Evolutionary conservation across 2,797 vertebrate species (phyloP).

Genomic region (Muscicapa striata): DNA sequence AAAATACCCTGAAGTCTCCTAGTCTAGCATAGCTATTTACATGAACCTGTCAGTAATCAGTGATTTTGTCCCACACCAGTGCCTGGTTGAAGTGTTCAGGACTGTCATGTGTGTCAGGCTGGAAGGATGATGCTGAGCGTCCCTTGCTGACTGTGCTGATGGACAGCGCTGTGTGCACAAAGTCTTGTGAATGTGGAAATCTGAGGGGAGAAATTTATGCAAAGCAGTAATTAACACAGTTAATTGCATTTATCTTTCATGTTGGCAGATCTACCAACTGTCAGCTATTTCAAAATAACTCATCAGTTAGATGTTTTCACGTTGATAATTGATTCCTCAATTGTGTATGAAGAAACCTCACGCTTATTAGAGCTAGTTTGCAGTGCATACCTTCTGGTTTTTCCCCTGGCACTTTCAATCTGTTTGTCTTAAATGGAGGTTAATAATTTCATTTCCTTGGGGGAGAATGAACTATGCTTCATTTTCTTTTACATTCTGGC

Average conservation of each 20-base stretch:
- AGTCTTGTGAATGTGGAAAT: not conserved
- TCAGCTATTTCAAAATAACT: slow-evolving; percentile 48
- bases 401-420: not conserved
- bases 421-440: slow-evolving; percentile 42
- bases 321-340: slow-evolving; percentile 57
- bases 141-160: rapidly evolving
- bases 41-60: not conserved
- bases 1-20: not conserved
- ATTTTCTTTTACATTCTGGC: slow-evolving; percentile 33
- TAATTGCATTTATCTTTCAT: slow-evolving; percentile 61
- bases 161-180: not conserved
- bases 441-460: slow-evolving; percentile 53
- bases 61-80: not conserved
- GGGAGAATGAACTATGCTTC: slow-evolving; percentile 39
- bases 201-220: not conserved
- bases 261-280: slow-evolving; percentile 30
- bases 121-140: not conserved
- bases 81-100: not conserved
- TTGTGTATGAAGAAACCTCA: slow-evolving; percentile 31
- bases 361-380: slow-evolving; percentile 28
- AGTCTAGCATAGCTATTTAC: not conserved
- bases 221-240: slow-evolving; percentile 36
- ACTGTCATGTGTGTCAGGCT: rapidly evolving
- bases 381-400: slow-evolving; percentile 2
- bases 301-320: slow-evolving; percentile 7